Conservation (phyloP, 1,140 invertebrate genomes). For the Laupala kohalensis region DNA sequence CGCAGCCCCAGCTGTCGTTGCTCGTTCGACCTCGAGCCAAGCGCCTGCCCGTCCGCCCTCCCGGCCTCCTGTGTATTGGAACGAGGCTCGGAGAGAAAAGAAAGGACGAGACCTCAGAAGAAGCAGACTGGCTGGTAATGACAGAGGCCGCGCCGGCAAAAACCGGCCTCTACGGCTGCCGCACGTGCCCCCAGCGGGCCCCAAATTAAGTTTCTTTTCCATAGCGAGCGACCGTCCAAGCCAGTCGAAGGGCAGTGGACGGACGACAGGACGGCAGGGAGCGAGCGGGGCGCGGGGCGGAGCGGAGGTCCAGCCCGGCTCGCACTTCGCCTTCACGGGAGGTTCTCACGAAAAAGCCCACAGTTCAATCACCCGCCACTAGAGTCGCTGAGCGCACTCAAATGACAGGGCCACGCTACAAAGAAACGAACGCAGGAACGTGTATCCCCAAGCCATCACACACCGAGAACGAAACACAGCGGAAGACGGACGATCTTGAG, state of each 20-base stretch:
- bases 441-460: not conserved
- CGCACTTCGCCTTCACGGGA: no score
- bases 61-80: not conserved
- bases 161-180: not conserved
- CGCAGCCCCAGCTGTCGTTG: no score
- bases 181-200: not conserved
- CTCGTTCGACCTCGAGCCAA: no score
- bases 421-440: slow-evolving; percentile 8
- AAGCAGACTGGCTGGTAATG: not conserved
- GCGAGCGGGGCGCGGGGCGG: no score
- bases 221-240: not conserved
- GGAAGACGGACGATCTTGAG: not conserved
- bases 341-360: not conserved
- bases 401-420: slow-evolving; percentile 7
- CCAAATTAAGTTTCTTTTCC: not conserved
- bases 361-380: not conserved
- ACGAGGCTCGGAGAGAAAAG: not conserved
- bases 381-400: not conserved
- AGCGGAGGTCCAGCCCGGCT: not conserved
- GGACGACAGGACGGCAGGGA: no score
- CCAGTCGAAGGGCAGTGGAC: no score
- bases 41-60: not conserved
- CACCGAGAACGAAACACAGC: not conserved
- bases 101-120: not conserved
- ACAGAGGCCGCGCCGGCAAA: not conserved